These are phyloP conservation scores for Potamilus streckersoni DNA, from an alignment of 1,140 invertebrate species.

Conservation along the genomic window DNA sequence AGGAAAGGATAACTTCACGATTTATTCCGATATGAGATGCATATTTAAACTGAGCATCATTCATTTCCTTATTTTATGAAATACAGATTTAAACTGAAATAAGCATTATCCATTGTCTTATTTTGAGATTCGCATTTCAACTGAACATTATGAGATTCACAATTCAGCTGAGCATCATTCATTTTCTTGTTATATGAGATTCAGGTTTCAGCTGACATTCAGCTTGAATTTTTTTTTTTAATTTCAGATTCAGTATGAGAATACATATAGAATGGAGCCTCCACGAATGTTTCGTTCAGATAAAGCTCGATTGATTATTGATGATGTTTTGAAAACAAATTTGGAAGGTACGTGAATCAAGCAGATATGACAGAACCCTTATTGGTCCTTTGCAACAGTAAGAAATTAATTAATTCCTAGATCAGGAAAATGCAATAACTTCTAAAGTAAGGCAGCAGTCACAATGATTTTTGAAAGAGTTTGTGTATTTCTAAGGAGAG, in stretches of 20 bases:
- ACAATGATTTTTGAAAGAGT: background rate
- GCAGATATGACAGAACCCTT: background rate
- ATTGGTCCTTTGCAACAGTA: background rate
- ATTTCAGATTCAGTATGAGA: conserved; percentile 49
- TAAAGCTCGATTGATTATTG: conserved; percentile 45
- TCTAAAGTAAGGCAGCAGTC: background rate
- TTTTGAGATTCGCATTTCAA: too few relatives aligned
- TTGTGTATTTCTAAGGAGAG: background rate
- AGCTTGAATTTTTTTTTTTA: conserved; percentile 3
- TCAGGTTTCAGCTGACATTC: too few relatives aligned
- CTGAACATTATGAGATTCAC: too few relatives aligned
- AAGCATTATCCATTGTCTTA: too few relatives aligned
- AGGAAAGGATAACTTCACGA: too few relatives aligned
- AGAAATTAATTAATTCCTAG: background rate
- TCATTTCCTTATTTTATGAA: too few relatives aligned
- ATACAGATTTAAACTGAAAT: too few relatives aligned
- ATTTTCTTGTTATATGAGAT: too few relatives aligned
- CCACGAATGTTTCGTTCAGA: conserved; percentile 43
- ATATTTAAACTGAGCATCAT: too few relatives aligned
- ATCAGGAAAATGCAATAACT: background rate
- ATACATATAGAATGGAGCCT: conserved; percentile 54
- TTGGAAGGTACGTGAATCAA: conserved; percentile 39
- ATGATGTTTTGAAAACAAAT: conserved; percentile 41
- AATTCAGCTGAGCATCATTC: too few relatives aligned
- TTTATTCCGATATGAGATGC: too few relatives aligned